phyloP scores from a whole-genome alignment of 2,113 vertebrate species.

The Poeciliopsis prolifica region DNA sequence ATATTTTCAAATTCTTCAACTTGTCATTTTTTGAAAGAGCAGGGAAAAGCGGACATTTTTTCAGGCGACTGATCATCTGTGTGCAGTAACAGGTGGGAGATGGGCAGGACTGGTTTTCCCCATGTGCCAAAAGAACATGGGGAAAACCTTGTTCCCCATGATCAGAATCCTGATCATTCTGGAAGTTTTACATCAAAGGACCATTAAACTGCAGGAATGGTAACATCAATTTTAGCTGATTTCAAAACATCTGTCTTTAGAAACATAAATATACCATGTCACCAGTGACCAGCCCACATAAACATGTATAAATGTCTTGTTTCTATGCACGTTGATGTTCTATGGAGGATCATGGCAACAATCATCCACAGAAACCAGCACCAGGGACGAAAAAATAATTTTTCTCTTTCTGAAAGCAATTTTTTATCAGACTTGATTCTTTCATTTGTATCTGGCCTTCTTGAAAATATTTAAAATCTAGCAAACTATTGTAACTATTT shows the following conservation, averaged over 20 bases:
- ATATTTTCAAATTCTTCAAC: not conserved
- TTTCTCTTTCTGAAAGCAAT: not conserved
- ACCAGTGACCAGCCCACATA: not conserved
- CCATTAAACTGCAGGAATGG: not conserved
- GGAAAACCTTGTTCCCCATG: no score
- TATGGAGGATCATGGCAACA: not conserved
- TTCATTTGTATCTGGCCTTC: not conserved
- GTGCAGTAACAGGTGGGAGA: not conserved
- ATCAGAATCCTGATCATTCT: no score
- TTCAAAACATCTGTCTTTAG: not conserved
- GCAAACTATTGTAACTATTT: not conserved
- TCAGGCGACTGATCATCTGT: not conserved
- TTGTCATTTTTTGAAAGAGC: not conserved
- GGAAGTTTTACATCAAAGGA: not conserved
- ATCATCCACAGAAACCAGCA: not conserved
- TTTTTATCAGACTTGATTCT: not conserved
- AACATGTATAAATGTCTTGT: slow-evolving; percentile 13
- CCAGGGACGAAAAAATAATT: not conserved
- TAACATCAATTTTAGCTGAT: not conserved
- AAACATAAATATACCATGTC: not conserved
- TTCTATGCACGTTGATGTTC: slow-evolving; percentile 10
- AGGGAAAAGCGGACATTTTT: no score
- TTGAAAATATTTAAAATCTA: not conserved
- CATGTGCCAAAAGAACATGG: not conserved
- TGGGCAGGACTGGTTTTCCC: not conserved